Evolutionary conservation across 2,797 vertebrate species (phyloP).

Genomic region (Choloepus didactylus): DNA sequence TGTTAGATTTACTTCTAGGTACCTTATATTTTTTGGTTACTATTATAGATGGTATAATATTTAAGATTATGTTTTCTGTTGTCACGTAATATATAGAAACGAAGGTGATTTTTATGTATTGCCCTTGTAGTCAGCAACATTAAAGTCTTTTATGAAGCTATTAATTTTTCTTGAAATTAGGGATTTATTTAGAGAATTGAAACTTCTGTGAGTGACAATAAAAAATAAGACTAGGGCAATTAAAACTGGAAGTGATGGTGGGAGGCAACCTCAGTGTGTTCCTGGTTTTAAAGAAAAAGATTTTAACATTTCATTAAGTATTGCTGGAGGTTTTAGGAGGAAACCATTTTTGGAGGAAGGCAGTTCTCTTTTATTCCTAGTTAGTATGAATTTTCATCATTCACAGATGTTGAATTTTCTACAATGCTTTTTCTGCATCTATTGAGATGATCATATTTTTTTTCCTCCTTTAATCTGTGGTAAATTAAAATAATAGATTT

Average conservation of each 20-base stretch:
- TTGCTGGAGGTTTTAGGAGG: not conserved
- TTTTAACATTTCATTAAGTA: not conserved
- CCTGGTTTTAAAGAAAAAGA: not conserved
- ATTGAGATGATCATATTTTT: not conserved
- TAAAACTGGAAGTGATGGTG: not conserved
- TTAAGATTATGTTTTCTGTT: constrained; percentile 1
- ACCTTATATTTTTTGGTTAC: not conserved
- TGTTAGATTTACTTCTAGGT: not conserved
- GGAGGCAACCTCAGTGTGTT: not conserved
- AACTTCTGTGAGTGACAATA: constrained; percentile 23
- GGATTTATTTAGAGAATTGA: constrained; percentile 19
- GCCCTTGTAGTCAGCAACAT: constrained; percentile 38
- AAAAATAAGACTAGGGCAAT: not conserved
- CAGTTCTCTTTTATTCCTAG: not conserved
- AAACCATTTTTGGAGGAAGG: not conserved
- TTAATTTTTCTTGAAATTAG: not conserved
- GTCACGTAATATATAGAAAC: not conserved
- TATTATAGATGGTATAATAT: not conserved
- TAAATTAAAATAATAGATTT: not conserved
- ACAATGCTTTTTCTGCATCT: not conserved
- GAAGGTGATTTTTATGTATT: constrained; percentile 26
- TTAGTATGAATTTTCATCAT: not conserved
- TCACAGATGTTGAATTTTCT: not conserved
- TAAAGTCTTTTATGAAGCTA: constrained; percentile 15
- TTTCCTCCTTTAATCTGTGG: not conserved